Percentiles rank a stretch among this genome's conserved stretches.
Evolutionary conservation across 2,797 vertebrate species (phyloP).

Genomic region (Coracias cyanogaster): DNA sequence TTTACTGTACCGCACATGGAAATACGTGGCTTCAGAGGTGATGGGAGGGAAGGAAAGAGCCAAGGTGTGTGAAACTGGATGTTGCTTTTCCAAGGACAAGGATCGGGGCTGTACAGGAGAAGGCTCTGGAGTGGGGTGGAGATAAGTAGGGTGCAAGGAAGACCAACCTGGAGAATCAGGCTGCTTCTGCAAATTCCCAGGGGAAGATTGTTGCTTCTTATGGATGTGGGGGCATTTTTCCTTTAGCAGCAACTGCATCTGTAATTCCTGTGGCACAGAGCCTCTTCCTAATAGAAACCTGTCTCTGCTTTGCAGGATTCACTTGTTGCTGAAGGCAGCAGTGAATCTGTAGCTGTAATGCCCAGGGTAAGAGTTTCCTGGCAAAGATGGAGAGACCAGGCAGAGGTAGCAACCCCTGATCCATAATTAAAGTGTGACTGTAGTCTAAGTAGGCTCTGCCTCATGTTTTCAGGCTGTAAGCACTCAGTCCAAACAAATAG

Average conservation of each 20-base stretch:
- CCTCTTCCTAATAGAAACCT: background rate
- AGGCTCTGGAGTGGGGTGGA: fast-evolving
- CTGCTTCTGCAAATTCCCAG: background rate
- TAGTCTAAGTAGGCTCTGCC: background rate
- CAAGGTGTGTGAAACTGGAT: background rate
- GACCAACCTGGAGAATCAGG: background rate
- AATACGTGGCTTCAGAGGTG: background rate
- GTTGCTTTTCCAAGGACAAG: background rate
- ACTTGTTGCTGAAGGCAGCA: background rate
- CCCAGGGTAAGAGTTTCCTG: background rate
- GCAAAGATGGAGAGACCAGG: background rate
- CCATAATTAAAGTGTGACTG: background rate
- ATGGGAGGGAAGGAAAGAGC: background rate
- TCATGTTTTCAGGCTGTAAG: background rate
- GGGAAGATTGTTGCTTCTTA: background rate
- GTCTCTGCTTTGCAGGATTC: background rate
- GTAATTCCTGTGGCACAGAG: background rate
- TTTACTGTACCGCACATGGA: fast-evolving
- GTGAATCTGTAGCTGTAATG: background rate
- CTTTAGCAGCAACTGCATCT: background rate
- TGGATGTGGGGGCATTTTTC: background rate
- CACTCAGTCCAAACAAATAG: background rate
- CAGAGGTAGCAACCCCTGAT: background rate
- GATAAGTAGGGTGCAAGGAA: background rate
- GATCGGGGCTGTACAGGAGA: background rate